Evolutionary conservation across 1,140 invertebrate species (phyloP).

Genomic region (Cecropterus lyciades): DNA sequence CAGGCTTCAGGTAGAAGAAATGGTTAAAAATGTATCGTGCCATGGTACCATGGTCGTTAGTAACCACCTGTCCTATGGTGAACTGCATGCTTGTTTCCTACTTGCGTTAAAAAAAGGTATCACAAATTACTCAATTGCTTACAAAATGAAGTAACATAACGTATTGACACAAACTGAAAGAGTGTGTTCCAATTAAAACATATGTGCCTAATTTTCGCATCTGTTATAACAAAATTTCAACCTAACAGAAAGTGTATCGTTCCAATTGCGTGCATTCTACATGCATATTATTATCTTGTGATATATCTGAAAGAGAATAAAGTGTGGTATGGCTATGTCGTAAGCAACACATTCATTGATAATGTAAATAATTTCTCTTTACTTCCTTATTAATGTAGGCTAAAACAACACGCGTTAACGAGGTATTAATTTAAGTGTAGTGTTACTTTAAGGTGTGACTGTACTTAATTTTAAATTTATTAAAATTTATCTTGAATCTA

Average conservation of each 20-base stretch:
- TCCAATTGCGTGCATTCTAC: conserved; percentile 18
- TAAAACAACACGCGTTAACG: neutral
- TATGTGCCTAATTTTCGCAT: conserved; percentile 21
- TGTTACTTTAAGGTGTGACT: neutral
- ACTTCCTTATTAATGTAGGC: conserved; percentile 20
- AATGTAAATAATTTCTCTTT: conserved; percentile 21
- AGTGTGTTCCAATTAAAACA: conserved; percentile 30
- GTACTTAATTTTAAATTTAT: too few species aligned
- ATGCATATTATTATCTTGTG: conserved; percentile 20
- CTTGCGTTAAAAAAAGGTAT: too few species aligned
- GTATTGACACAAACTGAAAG: neutral
- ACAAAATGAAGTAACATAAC: conserved; percentile 4
- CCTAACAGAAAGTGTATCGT: conserved; percentile 10
- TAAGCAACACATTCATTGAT: conserved; percentile 4
- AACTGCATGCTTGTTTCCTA: too few species aligned
- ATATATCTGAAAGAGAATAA: conserved; percentile 4
- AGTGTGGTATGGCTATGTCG: conserved; percentile 13
- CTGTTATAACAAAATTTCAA: conserved; percentile 22
- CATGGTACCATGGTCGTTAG: too few species aligned
- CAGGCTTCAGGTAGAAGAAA: too few species aligned
- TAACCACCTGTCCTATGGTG: too few species aligned
- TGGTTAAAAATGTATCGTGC: too few species aligned
- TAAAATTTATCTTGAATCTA: too few species aligned
- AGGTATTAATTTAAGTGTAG: neutral
- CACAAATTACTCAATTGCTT: neutral